A percentile compares a stretch with the other conserved stretches of the same genome.
Evolutionary conservation across 1,140 invertebrate genomes (phyloP).

Genomic region (Oreohelix idahoensis): DNA sequence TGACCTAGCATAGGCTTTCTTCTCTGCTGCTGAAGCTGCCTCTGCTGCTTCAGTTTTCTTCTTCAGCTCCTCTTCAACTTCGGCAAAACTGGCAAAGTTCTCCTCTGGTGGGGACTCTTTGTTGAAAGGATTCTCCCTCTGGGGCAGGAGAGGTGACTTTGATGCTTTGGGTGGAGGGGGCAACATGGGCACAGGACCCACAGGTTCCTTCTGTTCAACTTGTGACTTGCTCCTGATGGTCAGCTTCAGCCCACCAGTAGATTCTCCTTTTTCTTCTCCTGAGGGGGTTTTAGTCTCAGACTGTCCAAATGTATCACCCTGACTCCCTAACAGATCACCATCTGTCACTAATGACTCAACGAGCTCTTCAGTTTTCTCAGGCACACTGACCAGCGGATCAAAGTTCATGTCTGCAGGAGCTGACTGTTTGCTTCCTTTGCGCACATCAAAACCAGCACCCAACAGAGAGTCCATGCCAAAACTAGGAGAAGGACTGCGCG

Average conservation of each 20-base stretch:
- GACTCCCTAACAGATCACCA: not conserved
- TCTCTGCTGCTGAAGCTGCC: constrained; percentile 36
- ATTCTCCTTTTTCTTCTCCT: constrained; percentile 53
- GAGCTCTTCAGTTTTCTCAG: not conserved
- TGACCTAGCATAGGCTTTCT: constrained; percentile 49
- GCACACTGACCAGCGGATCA: constrained; percentile 5
- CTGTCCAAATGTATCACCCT: not conserved
- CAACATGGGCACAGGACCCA: constrained; percentile 45
- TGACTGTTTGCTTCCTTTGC: not conserved
- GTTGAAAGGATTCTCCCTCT: constrained; percentile 86
- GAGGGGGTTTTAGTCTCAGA: not conserved
- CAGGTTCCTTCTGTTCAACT: constrained; percentile 28
- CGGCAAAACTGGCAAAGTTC: constrained; percentile 69
- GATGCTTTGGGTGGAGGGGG: constrained; percentile 66
- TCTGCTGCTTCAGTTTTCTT: constrained; percentile 44
- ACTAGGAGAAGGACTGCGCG: not conserved
- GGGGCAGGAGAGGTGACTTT: constrained; percentile 74
- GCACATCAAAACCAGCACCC: not conserved
- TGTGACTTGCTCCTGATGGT: constrained; percentile 55
- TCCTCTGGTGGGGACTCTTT: constrained; percentile 76
- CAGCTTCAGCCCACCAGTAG: constrained; percentile 51
- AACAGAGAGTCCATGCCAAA: not conserved
- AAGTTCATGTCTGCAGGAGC: not conserved
- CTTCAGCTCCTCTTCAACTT: constrained; percentile 52
- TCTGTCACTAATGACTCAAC: not conserved